phyloP scores from a whole-genome alignment of 2,797 vertebrate species.

The Muscicapa comitata region DNA sequence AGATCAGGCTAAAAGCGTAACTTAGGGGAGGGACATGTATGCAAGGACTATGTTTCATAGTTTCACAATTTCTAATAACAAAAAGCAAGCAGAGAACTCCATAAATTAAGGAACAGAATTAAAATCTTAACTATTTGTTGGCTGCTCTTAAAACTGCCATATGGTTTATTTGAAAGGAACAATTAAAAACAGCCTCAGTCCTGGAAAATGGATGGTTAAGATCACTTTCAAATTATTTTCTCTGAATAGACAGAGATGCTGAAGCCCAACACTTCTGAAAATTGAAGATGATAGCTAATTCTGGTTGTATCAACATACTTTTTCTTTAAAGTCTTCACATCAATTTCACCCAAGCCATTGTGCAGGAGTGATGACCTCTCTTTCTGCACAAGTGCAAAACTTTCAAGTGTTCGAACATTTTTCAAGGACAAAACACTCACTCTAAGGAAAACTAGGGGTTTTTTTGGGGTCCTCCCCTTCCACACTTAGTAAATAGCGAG shows the following conservation, averaged over 20 bases:
- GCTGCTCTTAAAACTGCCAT: neutral
- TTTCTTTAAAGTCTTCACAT: neutral
- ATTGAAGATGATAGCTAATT: neutral
- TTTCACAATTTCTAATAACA: neutral
- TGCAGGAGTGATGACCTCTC: neutral
- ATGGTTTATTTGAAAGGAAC: neutral
- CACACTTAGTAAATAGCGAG: neutral
- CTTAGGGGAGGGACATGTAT: neutral
- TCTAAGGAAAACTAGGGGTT: neutral
- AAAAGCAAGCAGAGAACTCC: neutral
- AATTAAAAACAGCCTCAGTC: neutral
- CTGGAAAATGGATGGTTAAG: neutral
- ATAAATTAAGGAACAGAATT: neutral
- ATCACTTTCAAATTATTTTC: neutral
- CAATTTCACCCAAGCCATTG: neutral
- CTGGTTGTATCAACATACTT: neutral
- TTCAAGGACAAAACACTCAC: neutral
- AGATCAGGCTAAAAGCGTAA: neutral
- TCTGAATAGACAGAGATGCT: neutral
- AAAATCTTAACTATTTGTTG: neutral
- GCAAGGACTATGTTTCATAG: neutral
- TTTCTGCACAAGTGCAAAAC: neutral
- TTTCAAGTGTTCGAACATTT: neutral
- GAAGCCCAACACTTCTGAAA: neutral
- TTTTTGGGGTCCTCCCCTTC: neutral